Percentiles rank a stretch among this genome's conserved stretches.
phyloP scores from a whole-genome alignment of 2,113 vertebrate genomes.

The Laticauda laticaudata region DNA sequence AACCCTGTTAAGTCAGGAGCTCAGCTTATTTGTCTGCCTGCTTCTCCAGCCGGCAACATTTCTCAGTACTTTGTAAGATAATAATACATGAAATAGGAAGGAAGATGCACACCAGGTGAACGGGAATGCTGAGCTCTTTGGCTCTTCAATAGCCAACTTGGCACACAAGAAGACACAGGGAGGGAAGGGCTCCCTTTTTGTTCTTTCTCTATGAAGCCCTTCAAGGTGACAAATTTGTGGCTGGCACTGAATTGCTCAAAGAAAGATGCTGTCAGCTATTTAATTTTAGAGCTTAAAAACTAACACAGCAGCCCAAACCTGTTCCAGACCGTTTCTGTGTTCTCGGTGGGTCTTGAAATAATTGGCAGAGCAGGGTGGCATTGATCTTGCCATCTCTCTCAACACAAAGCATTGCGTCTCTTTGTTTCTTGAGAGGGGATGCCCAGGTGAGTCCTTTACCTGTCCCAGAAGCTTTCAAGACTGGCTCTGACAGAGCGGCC shows the following conservation, averaged over 20 bases:
- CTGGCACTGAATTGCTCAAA: slow-evolving; percentile 72
- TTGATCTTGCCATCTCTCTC: not conserved
- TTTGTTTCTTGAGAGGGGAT: not conserved
- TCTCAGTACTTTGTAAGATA: slow-evolving; percentile 63
- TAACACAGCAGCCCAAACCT: slow-evolving; percentile 28
- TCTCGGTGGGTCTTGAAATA: slow-evolving; percentile 25
- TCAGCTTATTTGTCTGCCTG: slow-evolving; percentile 9
- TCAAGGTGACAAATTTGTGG: slow-evolving; percentile 70
- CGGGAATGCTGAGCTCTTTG: slow-evolving; percentile 28
- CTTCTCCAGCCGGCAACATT: slow-evolving; percentile 32
- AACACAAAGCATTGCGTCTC: not conserved
- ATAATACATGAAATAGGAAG: slow-evolving; percentile 41
- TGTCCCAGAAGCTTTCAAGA: not conserved
- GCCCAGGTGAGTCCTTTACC: not conserved
- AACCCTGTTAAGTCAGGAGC: slow-evolving; percentile 67
- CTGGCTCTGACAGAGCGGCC: not conserved
- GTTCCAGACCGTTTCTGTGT: slow-evolving; percentile 41
- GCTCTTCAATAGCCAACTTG: slow-evolving; percentile 43
- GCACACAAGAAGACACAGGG: slow-evolving; percentile 26
- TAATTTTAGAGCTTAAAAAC: slow-evolving; percentile 68
- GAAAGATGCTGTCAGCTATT: slow-evolving; percentile 71
- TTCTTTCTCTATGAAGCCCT: slow-evolving; percentile 71
- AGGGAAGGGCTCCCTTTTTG: slow-evolving; percentile 22
- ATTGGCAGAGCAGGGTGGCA: not conserved
- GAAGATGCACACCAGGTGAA: not conserved